Conservation (phyloP, 1,140 invertebrate genomes). For the Drosophila trapezifrons region DNA sequence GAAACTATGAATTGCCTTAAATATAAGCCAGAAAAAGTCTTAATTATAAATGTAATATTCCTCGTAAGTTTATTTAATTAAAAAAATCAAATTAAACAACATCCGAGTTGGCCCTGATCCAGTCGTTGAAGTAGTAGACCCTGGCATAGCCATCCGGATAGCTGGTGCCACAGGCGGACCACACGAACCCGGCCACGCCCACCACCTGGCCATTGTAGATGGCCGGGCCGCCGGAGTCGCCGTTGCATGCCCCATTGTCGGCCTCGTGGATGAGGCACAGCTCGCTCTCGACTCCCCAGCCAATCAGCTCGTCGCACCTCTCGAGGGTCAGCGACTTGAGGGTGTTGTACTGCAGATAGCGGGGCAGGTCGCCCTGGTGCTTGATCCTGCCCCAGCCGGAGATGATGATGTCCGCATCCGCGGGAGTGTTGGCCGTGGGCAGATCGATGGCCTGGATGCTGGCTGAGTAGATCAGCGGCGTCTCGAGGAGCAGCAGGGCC, state of each 20-base stretch:
- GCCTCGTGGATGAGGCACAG: slow-evolving; percentile 62
- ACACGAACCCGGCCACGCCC: slow-evolving; percentile 68
- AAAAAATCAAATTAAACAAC: neutral
- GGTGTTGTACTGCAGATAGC: slow-evolving; percentile 63
- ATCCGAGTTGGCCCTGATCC: slow-evolving; percentile 77
- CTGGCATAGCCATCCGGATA: slow-evolving; percentile 86
- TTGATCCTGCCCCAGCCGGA: slow-evolving; percentile 85
- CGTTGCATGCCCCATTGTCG: slow-evolving; percentile 66
- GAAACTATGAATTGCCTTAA: too few relatives aligned
- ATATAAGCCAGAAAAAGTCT: too few relatives aligned
- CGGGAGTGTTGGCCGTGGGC: slow-evolving; percentile 61
- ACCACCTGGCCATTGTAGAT: slow-evolving; percentile 68
- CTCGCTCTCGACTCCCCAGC: slow-evolving; percentile 30
- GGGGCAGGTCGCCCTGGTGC: slow-evolving; percentile 62
- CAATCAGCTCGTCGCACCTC: slow-evolving; percentile 36
- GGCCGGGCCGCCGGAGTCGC: slow-evolving; percentile 76
- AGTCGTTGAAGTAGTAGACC: slow-evolving; percentile 82
- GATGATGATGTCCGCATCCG: slow-evolving; percentile 67
- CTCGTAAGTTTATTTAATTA: neutral
- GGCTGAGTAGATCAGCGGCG: slow-evolving; percentile 66
- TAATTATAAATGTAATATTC: too few relatives aligned
- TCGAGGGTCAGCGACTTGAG: slow-evolving; percentile 44
- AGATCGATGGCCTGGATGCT: slow-evolving; percentile 79
- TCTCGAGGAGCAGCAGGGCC: slow-evolving; percentile 84
- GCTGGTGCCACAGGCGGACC: slow-evolving; percentile 53